Evolutionary conservation across 2,113 vertebrate genomes (phyloP).

Genomic region (Prietella phreatophila): DNA sequence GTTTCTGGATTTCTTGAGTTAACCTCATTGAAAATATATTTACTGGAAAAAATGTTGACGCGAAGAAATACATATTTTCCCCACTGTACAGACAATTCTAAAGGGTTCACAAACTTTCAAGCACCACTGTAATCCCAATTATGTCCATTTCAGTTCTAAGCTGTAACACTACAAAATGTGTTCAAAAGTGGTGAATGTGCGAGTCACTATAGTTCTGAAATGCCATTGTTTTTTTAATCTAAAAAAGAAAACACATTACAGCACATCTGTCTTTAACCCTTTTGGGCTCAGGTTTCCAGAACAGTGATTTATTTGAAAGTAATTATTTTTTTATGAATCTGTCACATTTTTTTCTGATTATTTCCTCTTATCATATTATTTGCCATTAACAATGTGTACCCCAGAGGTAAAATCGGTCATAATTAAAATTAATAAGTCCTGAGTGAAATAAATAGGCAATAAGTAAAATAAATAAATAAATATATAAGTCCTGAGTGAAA

Average conservation of each 20-base stretch:
- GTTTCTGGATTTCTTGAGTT: too few relatives aligned
- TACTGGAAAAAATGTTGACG: too few relatives aligned
- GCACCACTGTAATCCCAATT: neutral
- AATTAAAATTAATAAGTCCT: too few relatives aligned
- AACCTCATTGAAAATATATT: too few relatives aligned
- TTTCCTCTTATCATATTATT: constrained; percentile 35
- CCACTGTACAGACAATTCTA: neutral
- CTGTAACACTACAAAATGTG: neutral
- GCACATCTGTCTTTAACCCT: neutral
- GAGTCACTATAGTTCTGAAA: neutral
- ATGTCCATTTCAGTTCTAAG: neutral
- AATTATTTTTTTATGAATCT: neutral
- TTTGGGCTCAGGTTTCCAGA: neutral
- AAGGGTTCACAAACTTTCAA: too few relatives aligned
- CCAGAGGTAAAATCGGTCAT: too few relatives aligned
- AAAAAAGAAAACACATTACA: neutral
- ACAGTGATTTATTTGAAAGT: neutral
- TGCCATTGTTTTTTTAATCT: neutral
- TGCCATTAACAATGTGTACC: constrained; percentile 25
- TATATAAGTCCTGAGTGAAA: too few relatives aligned
- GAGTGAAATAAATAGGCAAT: too few relatives aligned
- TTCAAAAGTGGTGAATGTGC: neutral
- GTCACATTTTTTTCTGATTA: neutral
- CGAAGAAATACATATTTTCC: too few relatives aligned
- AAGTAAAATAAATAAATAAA: too few relatives aligned